Conservation (phyloP, 2,113 vertebrate species). For the Columbina picui region DNA sequence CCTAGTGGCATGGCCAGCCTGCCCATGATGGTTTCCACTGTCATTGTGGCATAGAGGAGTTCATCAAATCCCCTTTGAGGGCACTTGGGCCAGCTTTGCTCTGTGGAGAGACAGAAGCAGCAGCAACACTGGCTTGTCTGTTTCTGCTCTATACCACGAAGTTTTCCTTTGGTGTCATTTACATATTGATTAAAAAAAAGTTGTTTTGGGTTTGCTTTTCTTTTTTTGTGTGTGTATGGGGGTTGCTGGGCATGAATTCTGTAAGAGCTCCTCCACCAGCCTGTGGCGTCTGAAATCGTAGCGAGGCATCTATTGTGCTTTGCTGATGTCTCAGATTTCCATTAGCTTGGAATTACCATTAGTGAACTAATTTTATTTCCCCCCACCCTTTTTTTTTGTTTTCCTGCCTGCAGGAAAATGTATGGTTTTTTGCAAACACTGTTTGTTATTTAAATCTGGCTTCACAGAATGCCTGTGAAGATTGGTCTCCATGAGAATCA, state of each 20-base stretch:
- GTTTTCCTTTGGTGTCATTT: not conserved
- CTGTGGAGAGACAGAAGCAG: not conserved
- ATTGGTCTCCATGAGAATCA: slow-evolving; percentile 17
- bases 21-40: accelerated
- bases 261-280: not conserved
- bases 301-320: not conserved
- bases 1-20: not conserved
- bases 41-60: accelerated
- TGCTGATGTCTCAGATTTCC: slow-evolving; percentile 10
- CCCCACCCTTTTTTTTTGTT: not conserved
- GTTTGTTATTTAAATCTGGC: slow-evolving; percentile 48
- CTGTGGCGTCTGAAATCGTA: not conserved
- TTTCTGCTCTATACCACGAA: not conserved
- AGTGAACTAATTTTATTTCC: not conserved
- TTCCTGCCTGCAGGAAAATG: not conserved
- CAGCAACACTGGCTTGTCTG: not conserved
- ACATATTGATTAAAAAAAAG: not conserved
- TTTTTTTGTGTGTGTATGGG: not conserved
- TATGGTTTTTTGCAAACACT: not conserved
- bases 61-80: not conserved
- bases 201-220: too few relatives aligned
- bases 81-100: not conserved
- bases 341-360: not conserved
- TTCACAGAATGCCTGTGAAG: slow-evolving; percentile 47
- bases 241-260: not conserved